Percentiles rank a stretch among this genome's conserved stretches.
phyloP scores from a whole-genome alignment of 2,888 invertebrate genomes.

The Hydropsyche betteni region DNA sequence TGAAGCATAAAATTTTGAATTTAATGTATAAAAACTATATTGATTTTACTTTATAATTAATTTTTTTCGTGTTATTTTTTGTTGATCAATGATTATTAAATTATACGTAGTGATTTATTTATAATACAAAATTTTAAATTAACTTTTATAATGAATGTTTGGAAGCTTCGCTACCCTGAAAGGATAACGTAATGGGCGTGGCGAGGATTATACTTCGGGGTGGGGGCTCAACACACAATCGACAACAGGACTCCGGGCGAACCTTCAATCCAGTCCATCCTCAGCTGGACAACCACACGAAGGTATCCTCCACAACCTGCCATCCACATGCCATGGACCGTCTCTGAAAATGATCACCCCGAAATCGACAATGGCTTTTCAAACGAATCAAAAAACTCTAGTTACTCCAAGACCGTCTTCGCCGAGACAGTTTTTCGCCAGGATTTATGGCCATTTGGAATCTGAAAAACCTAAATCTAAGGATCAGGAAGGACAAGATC shows the following conservation, averaged over 20 bases:
- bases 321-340: background rate
- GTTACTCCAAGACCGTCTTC: constrained; percentile 71
- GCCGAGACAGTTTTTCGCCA: constrained; percentile 81
- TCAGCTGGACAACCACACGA: constrained; percentile 18
- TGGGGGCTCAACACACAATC: background rate
- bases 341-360: constrained; percentile 22
- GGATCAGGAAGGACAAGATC: constrained; percentile 55
- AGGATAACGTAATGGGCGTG: constrained; percentile 34
- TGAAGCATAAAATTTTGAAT: too few species aligned
- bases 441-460: constrained; percentile 82
- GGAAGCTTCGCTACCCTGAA: background rate
- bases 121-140: too few species aligned
- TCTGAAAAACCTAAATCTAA: constrained; percentile 54
- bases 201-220: constrained; percentile 10
- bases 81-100: too few species aligned
- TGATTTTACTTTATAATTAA: too few species aligned
- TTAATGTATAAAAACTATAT: too few species aligned
- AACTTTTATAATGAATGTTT: background rate
- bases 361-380: background rate
- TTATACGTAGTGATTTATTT: too few species aligned
- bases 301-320: background rate
- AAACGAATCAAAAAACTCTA: constrained; percentile 31
- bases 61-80: too few species aligned
- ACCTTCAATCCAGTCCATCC: constrained; percentile 25
- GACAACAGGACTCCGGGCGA: constrained; percentile 1